Evolutionary conservation across 2,797 vertebrate species (phyloP), one percentile per base, ranked within the genome.

Genomic region (Lacerta agilis): DNA sequence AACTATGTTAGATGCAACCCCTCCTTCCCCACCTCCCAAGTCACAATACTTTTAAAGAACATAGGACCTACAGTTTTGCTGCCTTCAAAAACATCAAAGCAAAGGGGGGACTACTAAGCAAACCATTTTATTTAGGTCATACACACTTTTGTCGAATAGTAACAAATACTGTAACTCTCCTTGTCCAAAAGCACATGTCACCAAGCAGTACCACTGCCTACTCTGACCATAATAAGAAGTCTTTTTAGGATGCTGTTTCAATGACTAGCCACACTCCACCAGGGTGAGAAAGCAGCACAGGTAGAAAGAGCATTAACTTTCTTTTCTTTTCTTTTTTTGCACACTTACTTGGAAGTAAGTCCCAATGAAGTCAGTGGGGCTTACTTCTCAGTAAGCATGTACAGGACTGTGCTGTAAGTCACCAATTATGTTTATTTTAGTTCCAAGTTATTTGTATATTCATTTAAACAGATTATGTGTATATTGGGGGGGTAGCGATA

Each of bases 21-120:
- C 36, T 73, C 33, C 9, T 15, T 55, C 49, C 49, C 49, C 15
- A 25, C 25, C 66, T 36, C 23, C 38, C 67, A 33, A 75, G 23
- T 23, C 8, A 71, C 78, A 69, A 86, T 49, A 76, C 88, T 67
- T 72, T 83, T 1, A 80, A 90, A 90, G 10, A 91, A 87, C 66
- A 92, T 92, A 58, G 0, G 0, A 49, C 36, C 55, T 88, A 66
- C 43, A 73, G 23, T 80, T 33, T 49, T 38, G 17, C n/a, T 75
- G 36, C 82, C 80, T 85, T 61, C 85, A 87, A 77, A 73, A 88
- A 83, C 78, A 43, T 83, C 93, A 89, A 49, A 93, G 77, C 18
- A 55, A 75, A 45, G 4, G 29, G 17, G 61, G 33, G 58, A 72
- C 45, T 73, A 43, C 69, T 55, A 75, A 84, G 82, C 11, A 84